Conservation (phyloP, 2,113 vertebrate species). For the Gyps fulvus region DNA sequence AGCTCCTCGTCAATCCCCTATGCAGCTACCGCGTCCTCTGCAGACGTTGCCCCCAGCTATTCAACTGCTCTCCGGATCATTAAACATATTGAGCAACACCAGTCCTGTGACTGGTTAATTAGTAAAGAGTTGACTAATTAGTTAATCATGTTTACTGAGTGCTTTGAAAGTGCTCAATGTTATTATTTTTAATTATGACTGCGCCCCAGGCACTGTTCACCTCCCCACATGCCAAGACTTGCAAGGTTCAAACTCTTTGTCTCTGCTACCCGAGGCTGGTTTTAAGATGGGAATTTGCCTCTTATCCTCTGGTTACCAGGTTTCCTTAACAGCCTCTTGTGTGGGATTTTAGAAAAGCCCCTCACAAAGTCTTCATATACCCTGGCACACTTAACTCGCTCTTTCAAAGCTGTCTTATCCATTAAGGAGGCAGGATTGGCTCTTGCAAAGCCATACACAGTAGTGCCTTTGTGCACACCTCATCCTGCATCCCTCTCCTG, state of each 20-base stretch:
- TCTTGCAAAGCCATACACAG: neutral
- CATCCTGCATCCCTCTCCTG: neutral
- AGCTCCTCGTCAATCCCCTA: neutral
- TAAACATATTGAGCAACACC: slow-evolving; percentile 48
- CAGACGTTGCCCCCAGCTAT: slow-evolving; percentile 1
- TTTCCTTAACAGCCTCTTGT: neutral
- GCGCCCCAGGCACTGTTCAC: neutral
- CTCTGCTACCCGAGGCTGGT: neutral
- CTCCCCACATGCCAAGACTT: neutral
- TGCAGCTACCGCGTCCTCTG: neutral
- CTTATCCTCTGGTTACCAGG: neutral
- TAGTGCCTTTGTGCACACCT: neutral
- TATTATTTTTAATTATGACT: slow-evolving; percentile 35
- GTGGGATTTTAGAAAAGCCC: neutral
- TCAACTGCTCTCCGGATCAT: slow-evolving; percentile 51
- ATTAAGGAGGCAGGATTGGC: neutral
- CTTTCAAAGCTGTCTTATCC: neutral
- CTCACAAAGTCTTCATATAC: neutral
- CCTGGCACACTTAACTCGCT: neutral
- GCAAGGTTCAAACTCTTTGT: neutral
- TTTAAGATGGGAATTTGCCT: neutral
- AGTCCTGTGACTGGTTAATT: slow-evolving; percentile 61
- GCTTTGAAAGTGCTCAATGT: slow-evolving; percentile 39
- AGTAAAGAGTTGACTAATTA: slow-evolving; percentile 65
- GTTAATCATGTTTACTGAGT: slow-evolving; percentile 51